Evolutionary conservation across 1,140 invertebrate genomes (phyloP).

Genomic region (Cryptotermes secundus): DNA sequence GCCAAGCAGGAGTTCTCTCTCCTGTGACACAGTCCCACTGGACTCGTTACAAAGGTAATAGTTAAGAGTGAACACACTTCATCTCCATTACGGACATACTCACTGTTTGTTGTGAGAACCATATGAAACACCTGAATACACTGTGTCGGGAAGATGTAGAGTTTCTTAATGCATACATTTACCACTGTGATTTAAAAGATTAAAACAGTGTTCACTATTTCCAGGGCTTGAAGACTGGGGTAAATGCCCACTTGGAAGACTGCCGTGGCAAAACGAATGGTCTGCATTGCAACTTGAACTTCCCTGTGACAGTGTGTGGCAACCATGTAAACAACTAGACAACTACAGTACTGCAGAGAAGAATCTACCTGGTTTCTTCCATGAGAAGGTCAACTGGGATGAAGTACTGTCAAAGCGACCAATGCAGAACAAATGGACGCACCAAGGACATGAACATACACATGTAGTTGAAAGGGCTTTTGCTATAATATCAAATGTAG

Average conservation of each 20-base stretch:
- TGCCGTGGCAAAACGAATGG: background rate
- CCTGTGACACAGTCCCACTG: background rate
- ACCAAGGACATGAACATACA: background rate
- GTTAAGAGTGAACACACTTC: too few species aligned
- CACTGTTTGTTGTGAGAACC: too few species aligned
- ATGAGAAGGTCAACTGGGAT: background rate
- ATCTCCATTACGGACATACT: too few species aligned
- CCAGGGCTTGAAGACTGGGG: background rate
- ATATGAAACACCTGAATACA: too few species aligned
- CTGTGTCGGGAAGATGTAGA: too few species aligned
- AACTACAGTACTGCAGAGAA: background rate
- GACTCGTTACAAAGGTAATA: background rate
- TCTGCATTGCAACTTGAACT: background rate
- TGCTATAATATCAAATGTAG: background rate
- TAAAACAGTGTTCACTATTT: background rate
- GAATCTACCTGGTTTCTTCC: background rate
- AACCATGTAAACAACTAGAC: background rate
- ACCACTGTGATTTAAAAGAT: too few species aligned
- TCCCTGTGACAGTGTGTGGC: background rate
- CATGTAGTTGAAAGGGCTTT: conserved; percentile 1
- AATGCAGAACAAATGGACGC: background rate
- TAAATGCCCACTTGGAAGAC: background rate
- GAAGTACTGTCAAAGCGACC: background rate
- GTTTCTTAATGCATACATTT: too few species aligned
- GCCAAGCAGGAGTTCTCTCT: background rate